phyloP scores from a whole-genome alignment of 2,888 invertebrate genomes.

The Eremobia ochroleuca region DNA sequence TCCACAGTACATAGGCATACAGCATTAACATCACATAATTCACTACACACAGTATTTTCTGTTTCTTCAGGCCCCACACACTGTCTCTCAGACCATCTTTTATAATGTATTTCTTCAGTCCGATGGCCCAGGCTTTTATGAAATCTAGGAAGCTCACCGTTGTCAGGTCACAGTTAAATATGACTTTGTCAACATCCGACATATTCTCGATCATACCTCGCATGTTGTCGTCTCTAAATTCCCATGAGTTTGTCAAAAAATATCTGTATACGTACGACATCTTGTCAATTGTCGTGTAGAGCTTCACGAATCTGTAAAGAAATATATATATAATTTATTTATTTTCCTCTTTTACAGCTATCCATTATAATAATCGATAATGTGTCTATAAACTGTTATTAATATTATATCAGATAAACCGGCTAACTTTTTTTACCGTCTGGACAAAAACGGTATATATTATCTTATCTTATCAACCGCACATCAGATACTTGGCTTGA shows the following conservation, averaged over 20 bases:
- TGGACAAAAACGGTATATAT: no score
- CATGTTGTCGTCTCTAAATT: constrained; percentile 57
- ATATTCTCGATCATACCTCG: constrained; percentile 38
- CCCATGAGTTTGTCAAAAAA: constrained; percentile 59
- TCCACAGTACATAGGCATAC: constrained; percentile 46
- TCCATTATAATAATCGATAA: no score
- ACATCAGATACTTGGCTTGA: no score
- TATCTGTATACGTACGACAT: constrained; percentile 40
- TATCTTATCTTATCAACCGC: no score
- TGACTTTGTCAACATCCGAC: constrained; percentile 46
- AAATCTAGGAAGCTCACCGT: constrained; percentile 44
- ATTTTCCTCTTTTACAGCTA: background rate
- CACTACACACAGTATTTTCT: constrained; percentile 31
- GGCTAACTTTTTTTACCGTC: no score
- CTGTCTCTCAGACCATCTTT: constrained; percentile 55
- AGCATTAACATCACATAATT: constrained; percentile 33
- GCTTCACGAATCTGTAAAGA: constrained; percentile 61
- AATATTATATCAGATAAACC: no score
- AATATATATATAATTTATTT: background rate
- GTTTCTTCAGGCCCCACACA: constrained; percentile 2
- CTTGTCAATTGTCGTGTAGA: constrained; percentile 57
- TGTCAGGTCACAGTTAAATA: constrained; percentile 61
- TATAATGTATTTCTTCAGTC: constrained; percentile 55
- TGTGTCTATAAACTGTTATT: no score
- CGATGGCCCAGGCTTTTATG: constrained; percentile 51